These are phyloP conservation scores for Antitype chi DNA, from an alignment of 2,888 invertebrate species.

Conservation along the genomic window DNA sequence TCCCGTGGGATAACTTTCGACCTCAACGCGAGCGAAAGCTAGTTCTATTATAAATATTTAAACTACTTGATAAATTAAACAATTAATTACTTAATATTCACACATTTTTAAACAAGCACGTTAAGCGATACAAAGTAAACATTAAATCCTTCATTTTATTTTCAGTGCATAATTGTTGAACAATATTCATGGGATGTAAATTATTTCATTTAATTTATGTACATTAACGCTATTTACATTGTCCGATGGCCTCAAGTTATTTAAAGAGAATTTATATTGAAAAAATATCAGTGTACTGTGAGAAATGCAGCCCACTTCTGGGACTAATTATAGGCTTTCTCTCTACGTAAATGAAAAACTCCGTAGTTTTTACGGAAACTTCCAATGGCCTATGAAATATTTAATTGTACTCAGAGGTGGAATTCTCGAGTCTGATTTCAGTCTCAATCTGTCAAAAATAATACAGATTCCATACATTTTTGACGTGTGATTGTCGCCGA, in stretches of 20 bases:
- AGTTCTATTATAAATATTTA: not conserved
- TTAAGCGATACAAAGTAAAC: not conserved
- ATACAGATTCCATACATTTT: too few relatives aligned
- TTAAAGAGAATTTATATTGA: not conserved
- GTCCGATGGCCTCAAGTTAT: not conserved
- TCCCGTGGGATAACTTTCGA: too few relatives aligned
- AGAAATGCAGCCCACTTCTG: not conserved
- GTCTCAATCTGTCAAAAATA: too few relatives aligned
- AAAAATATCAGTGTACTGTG: not conserved
- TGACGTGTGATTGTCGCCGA: too few relatives aligned
- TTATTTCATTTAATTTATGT: slow-evolving; percentile 36
- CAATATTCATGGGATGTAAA: slow-evolving; percentile 39
- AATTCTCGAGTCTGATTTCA: too few relatives aligned
- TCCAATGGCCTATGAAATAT: not conserved
- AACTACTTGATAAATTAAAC: not conserved
- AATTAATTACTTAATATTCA: not conserved
- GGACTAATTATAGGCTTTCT: not conserved
- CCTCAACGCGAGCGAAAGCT: too few relatives aligned
- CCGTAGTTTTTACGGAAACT: not conserved
- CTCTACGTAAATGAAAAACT: not conserved
- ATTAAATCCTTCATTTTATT: slow-evolving; percentile 4
- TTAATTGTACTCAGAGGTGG: too few relatives aligned
- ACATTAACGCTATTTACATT: slow-evolving; percentile 18
- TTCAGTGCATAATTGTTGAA: slow-evolving; percentile 3
- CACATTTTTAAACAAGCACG: not conserved